phyloP scores from a whole-genome alignment of 2,888 invertebrate genomes.

The Brachylomia viminalis region DNA sequence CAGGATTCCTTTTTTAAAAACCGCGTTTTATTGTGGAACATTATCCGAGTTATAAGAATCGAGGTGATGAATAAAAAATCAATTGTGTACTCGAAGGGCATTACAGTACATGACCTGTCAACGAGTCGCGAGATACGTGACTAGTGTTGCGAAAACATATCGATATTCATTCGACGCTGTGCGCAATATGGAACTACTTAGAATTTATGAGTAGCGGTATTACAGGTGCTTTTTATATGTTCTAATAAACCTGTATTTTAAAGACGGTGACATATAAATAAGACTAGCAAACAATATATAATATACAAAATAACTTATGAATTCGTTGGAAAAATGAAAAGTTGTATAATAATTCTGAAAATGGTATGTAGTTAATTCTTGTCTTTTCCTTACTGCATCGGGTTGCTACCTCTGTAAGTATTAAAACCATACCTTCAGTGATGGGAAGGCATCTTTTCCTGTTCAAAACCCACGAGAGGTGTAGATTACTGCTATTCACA shows the following conservation, averaged over 20 bases:
- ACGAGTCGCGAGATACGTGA: conserved; percentile 69
- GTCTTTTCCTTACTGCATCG: conserved; percentile 19
- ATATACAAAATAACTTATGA: not conserved
- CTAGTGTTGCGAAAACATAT: conserved; percentile 73
- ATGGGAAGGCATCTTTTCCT: conserved; percentile 53
- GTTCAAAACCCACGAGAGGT: conserved; percentile 33
- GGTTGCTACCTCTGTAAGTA: conserved; percentile 49
- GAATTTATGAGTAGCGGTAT: conserved; percentile 72
- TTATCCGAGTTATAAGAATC: conserved; percentile 31
- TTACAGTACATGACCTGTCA: conserved; percentile 67
- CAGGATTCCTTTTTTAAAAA: conserved; percentile 35
- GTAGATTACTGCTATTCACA: conserved; percentile 56
- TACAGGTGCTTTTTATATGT: conserved; percentile 70
- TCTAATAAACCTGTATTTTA: conserved; percentile 64
- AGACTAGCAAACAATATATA: not conserved
- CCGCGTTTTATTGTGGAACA: conserved; percentile 25
- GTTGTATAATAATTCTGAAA: conserved; percentile 24
- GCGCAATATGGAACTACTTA: conserved; percentile 71
- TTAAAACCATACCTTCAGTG: conserved; percentile 50
- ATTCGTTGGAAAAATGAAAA: not conserved
- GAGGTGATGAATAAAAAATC: conserved; percentile 54
- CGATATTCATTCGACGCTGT: conserved; percentile 70
- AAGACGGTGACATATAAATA: conserved; percentile 33
- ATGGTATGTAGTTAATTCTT: conserved; percentile 37
- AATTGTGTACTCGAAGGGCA: conserved; percentile 59